These are phyloP conservation scores for Enteromius fasciolatus DNA, from an alignment of 2,797 vertebrate species.

Conservation along the genomic window DNA sequence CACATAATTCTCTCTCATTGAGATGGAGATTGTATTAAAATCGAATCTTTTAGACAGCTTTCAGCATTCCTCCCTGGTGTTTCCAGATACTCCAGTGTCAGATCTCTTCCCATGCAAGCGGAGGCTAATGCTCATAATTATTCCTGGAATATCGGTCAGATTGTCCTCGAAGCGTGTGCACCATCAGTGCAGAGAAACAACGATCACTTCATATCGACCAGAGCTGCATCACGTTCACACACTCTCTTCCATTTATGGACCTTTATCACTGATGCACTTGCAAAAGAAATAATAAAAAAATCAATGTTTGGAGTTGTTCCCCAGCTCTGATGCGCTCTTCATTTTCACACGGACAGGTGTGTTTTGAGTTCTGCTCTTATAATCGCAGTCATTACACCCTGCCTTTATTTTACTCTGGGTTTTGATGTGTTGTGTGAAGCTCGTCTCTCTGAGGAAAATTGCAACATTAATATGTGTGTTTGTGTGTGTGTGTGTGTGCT, in stretches of 20 bases:
- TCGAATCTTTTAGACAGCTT: neutral
- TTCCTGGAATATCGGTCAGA: neutral
- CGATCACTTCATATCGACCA: constrained; percentile 56
- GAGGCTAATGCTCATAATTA: neutral
- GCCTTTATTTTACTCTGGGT: neutral
- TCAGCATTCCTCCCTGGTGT: neutral
- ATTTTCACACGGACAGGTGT: constrained; percentile 28
- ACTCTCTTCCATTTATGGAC: constrained; percentile 30
- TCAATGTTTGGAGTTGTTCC: constrained; percentile 48
- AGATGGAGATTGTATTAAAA: constrained; percentile 15
- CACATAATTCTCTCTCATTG: neutral
- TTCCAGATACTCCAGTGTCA: neutral
- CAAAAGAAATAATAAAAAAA: constrained; percentile 26
- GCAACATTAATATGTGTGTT: neutral
- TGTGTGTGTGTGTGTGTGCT: neutral
- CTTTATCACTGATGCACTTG: constrained; percentile 45
- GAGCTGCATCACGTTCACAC: constrained; percentile 39
- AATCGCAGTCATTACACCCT: neutral
- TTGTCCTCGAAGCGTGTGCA: neutral
- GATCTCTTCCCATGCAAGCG: neutral
- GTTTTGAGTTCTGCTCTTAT: constrained; percentile 17
- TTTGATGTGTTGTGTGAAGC: neutral
- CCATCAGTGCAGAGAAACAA: constrained; percentile 31
- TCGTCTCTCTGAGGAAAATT: neutral
- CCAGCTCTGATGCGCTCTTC: constrained; percentile 38